Conservation (phyloP, 2,113 vertebrate genomes). For the Seriola rivoliana region DNA sequence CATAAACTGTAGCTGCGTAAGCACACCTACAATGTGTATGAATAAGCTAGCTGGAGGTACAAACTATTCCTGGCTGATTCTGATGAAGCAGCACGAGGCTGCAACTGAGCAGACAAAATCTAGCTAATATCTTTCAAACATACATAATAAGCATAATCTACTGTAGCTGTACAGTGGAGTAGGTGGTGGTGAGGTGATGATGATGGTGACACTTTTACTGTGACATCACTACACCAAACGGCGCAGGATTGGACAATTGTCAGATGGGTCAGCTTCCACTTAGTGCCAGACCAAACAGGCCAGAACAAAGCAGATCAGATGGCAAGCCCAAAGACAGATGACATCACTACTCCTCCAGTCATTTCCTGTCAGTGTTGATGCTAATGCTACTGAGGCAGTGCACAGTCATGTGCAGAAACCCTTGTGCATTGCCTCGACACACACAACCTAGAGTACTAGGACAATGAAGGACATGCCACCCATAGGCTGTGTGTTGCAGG, state of each 20-base stretch:
- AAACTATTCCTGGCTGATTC: constrained; percentile 15
- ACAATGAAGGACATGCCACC: constrained; percentile 44
- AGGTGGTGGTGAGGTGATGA: neutral
- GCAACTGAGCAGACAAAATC: neutral
- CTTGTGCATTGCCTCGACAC: neutral
- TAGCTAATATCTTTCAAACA: neutral
- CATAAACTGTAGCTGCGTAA: constrained; percentile 45
- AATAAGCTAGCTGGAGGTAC: neutral
- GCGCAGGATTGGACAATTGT: constrained; percentile 22
- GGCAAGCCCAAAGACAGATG: constrained; percentile 29
- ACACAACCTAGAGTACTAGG: neutral
- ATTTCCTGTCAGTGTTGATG: constrained; percentile 52
- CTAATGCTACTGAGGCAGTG: constrained; percentile 44
- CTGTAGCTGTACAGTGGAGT: neutral
- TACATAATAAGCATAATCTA: neutral
- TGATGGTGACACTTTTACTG: constrained; percentile 28
- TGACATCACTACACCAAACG: constrained; percentile 32
- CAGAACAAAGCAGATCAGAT: constrained; percentile 33
- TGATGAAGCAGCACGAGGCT: constrained; percentile 2
- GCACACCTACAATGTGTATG: constrained; percentile 9
- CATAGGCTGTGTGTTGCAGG: constrained; percentile 21
- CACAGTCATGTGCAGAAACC: constrained; percentile 39
- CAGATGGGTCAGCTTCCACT: constrained; percentile 3
- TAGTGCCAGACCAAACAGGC: constrained; percentile 33
- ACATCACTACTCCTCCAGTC: constrained; percentile 35